Conservation (phyloP, 2,797 vertebrate species). For the Sebastes trivittatus region DNA sequence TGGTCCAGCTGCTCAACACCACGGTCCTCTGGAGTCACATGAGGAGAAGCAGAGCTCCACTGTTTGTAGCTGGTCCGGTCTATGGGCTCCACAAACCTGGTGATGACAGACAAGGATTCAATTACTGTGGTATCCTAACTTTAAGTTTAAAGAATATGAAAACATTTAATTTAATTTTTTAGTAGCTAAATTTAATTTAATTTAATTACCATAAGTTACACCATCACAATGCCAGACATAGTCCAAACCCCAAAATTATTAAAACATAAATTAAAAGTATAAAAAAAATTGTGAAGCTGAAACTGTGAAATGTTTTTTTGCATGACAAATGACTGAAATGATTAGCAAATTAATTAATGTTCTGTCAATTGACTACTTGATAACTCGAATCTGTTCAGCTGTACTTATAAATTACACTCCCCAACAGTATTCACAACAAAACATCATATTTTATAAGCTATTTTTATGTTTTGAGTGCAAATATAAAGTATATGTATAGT, state of each 20-base stretch:
- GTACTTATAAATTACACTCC: too few relatives aligned
- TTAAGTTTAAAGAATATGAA: too few relatives aligned
- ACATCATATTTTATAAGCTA: not conserved
- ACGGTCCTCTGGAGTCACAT: not conserved
- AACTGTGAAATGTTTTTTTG: not conserved
- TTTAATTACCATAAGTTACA: not conserved
- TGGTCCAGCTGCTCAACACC: conserved; percentile 3
- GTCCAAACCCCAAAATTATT: not conserved
- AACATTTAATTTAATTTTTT: too few relatives aligned
- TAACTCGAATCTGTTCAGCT: too few relatives aligned
- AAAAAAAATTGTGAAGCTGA: not conserved
- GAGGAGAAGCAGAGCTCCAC: conserved; percentile 40
- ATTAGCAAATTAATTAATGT: not conserved
- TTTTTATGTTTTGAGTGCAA: not conserved
- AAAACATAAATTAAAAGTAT: not conserved
- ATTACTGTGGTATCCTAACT: not conserved
- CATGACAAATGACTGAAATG: not conserved
- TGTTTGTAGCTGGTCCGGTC: conserved; percentile 62
- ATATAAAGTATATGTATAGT: not conserved
- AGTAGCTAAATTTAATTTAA: too few relatives aligned
- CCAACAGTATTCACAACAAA: not conserved
- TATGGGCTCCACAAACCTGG: conserved; percentile 81
- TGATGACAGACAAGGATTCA: not conserved
- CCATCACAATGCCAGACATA: not conserved
- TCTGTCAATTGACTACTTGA: too few relatives aligned